A percentile compares a stretch with the other conserved stretches of the same genome.
Conservation (phyloP, 2,888 invertebrate species). For the Belgica antarctica region DNA sequence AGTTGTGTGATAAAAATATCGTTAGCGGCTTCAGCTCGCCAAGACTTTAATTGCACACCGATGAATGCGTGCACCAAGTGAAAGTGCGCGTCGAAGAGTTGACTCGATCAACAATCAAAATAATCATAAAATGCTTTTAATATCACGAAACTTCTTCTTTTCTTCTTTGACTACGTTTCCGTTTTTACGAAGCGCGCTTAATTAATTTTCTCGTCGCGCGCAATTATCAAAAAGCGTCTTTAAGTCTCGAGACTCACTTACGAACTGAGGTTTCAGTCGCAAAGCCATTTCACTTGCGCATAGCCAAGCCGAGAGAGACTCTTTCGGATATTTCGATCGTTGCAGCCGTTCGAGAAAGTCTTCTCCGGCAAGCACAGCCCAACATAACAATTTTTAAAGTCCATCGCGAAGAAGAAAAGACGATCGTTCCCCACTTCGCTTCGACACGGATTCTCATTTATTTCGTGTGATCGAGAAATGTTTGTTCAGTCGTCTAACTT, state of each 20-base stretch:
- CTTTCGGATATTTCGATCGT: constrained; percentile 11
- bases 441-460: not conserved
- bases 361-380: not conserved
- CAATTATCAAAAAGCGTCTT: not conserved
- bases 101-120: constrained; percentile 18
- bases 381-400: constrained; percentile 11
- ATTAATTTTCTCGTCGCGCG: not conserved
- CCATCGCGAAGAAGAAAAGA: constrained; percentile 14
- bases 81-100: constrained; percentile 10
- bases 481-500: no score
- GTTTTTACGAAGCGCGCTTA: not conserved
- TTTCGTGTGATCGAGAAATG: not conserved
- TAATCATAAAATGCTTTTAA: constrained; percentile 13
- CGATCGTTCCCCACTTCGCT: not conserved
- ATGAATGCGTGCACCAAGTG: constrained; percentile 21
- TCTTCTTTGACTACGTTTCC: constrained; percentile 8
- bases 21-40: not conserved
- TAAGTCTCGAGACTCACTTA: not conserved
- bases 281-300: constrained; percentile 1
- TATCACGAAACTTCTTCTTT: not conserved
- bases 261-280: not conserved
- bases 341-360: constrained; percentile 16
- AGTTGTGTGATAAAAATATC: constrained; percentile 16
- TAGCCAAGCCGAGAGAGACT: constrained; percentile 3
- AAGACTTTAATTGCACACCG: constrained; percentile 13